phyloP scores from a whole-genome alignment of 2,888 invertebrate genomes.

The Latrodectus hesperus region DNA sequence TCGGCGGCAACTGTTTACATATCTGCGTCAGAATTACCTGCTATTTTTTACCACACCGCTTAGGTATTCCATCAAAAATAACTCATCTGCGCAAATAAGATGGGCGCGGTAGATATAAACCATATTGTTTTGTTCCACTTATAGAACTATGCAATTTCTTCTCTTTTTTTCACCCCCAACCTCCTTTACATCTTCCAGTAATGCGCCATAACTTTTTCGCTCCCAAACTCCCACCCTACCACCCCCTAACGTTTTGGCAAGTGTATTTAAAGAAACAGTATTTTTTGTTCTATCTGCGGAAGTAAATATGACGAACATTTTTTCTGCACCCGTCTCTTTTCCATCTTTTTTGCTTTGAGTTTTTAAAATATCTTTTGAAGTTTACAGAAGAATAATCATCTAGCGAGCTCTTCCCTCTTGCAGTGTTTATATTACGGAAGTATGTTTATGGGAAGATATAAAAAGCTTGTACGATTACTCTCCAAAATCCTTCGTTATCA shows the following conservation, averaged over 20 bases:
- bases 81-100: conserved; percentile 38
- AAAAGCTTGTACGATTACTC: conserved; percentile 47
- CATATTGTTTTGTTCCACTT: conserved; percentile 62
- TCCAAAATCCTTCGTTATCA: conserved; percentile 43
- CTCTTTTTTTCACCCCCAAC: neutral
- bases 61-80: conserved; percentile 56
- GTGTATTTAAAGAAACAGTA: conserved; percentile 52
- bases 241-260: conserved; percentile 5
- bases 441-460: conserved; percentile 51
- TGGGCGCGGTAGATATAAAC: conserved; percentile 49
- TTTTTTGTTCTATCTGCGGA: conserved; percentile 47
- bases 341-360: conserved; percentile 12
- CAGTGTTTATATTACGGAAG: conserved; percentile 58
- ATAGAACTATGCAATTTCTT: conserved; percentile 41
- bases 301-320: conserved; percentile 45
- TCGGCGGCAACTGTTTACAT: conserved; percentile 62
- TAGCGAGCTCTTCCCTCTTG: conserved; percentile 16
- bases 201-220: neutral
- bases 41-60: conserved; percentile 23
- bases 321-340: conserved; percentile 7
- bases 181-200: neutral
- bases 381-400: conserved; percentile 57
- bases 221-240: neutral
- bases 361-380: conserved; percentile 40
- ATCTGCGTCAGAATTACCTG: conserved; percentile 44